Conservation (phyloP, 2,797 vertebrate species). For the Crenichthys baileyi region DNA sequence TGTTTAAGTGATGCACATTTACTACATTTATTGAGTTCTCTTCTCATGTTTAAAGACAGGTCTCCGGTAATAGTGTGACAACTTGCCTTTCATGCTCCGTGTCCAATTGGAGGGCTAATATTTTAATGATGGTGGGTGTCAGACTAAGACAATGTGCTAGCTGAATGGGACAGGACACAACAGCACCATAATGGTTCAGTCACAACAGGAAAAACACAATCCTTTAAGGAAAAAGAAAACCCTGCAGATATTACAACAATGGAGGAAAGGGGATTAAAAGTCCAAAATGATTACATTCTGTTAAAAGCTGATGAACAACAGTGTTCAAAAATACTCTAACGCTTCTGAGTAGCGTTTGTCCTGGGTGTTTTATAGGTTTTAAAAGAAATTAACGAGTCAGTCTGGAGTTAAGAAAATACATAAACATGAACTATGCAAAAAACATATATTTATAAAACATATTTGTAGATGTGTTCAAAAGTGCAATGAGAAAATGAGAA, state of each 20-base stretch:
- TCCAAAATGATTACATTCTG: not conserved
- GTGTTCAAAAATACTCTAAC: not conserved
- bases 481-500: not conserved
- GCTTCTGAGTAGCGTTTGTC: not conserved
- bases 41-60: constrained; percentile 84
- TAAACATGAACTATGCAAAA: not conserved
- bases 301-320: not conserved
- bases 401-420: not conserved
- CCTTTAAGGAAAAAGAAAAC: not conserved
- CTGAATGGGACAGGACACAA: constrained; percentile 18
- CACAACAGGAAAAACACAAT: not conserved
- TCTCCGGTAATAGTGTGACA: constrained; percentile 58
- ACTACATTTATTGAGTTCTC: constrained; percentile 87
- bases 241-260: not conserved
- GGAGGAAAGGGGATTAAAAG: not conserved
- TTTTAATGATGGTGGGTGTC: constrained; percentile 86
- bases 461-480: not conserved
- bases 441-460: not conserved
- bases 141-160: constrained; percentile 68
- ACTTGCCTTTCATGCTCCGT: constrained; percentile 83
- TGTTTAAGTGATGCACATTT: constrained; percentile 86
- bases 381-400: not conserved
- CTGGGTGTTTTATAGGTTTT: not conserved
- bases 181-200: constrained; percentile 15
- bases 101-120: constrained; percentile 89